Conservation (phyloP, 1,140 invertebrate species). For the Eurosta solidaginis region DNA sequence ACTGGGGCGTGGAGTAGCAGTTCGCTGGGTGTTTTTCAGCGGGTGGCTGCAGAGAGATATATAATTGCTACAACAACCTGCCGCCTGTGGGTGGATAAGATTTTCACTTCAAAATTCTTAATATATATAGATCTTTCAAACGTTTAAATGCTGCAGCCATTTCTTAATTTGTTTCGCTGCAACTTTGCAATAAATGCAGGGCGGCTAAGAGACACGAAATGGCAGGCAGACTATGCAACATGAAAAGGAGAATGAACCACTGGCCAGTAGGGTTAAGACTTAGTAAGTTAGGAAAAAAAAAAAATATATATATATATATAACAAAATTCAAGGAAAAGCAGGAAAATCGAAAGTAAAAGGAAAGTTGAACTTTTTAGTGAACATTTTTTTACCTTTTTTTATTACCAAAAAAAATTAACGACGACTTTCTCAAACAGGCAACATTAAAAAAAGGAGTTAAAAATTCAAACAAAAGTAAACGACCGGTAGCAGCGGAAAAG, state of each 20-base stretch:
- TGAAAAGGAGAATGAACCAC: background rate
- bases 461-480: background rate
- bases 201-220: background rate
- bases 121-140: background rate
- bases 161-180: background rate
- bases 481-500: background rate
- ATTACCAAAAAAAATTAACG: background rate
- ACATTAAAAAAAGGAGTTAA: background rate
- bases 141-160: background rate
- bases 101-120: background rate
- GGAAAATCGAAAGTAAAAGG: constrained; percentile 15
- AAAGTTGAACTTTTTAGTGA: background rate
- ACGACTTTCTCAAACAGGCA: background rate
- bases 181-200: background rate
- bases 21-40: no score
- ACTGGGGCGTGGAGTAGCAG: background rate
- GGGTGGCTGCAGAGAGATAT: no score
- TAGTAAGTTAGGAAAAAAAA: background rate
- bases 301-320: background rate
- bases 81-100: no score
- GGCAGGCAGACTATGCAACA: background rate
- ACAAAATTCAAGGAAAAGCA: background rate
- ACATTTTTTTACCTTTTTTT: background rate
- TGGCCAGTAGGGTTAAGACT: background rate
- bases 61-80: no score